These are phyloP conservation scores for Subanguina moxae DNA, from an alignment of 1,140 invertebrate genomes.

Conservation along the genomic window DNA sequence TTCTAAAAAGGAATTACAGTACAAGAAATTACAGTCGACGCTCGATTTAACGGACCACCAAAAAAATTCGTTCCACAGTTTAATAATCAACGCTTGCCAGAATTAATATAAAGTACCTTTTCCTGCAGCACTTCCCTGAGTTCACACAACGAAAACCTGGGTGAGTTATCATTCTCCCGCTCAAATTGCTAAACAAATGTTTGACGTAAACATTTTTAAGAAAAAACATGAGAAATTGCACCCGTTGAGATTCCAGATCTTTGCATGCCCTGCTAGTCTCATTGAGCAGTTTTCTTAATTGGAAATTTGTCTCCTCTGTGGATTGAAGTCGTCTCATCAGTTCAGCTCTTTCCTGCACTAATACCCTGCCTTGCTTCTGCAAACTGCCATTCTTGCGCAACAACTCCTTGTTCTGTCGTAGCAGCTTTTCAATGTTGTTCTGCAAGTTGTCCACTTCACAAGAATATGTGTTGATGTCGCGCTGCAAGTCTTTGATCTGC, in stretches of 20 bases:
- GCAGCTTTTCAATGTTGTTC: constrained; percentile 46
- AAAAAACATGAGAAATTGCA: constrained; percentile 1
- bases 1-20: background rate
- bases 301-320: constrained; percentile 45
- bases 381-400: constrained; percentile 45
- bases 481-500: constrained; percentile 41
- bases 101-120: constrained; percentile 62
- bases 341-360: constrained; percentile 38
- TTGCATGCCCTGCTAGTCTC: constrained; percentile 54
- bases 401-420: constrained; percentile 46
- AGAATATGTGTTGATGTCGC: constrained; percentile 14
- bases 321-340: constrained; percentile 31
- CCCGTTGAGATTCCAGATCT: constrained; percentile 51
- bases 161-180: constrained; percentile 58
- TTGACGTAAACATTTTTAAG: background rate
- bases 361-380: constrained; percentile 29
- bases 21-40: too few relatives aligned
- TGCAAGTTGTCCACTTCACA: constrained; percentile 35
- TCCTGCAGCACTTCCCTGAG: constrained; percentile 80
- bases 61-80: background rate
- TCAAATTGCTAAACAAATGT: constrained; percentile 3
- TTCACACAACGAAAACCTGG: constrained; percentile 82
- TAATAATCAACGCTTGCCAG: too few relatives aligned
- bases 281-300: constrained; percentile 42
- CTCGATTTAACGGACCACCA: background rate